Conservation (phyloP, 2,113 vertebrate species). For the Zeus faber region DNA sequence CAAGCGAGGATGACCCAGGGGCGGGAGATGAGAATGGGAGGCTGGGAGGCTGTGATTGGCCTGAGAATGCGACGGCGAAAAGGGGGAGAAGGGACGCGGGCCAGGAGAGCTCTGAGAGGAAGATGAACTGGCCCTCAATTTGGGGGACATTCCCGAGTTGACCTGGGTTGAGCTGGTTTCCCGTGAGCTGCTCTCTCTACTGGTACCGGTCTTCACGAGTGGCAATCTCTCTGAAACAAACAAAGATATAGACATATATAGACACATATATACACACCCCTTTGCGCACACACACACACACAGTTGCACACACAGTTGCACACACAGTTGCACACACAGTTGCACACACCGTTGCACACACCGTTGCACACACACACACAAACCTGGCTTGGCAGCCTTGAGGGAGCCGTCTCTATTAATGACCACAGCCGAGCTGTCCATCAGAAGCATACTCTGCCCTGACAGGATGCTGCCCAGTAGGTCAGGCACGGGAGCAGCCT, state of each 20-base stretch:
- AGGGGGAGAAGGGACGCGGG: constrained; percentile 14
- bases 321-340: neutral
- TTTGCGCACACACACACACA: neutral
- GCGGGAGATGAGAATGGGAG: constrained; percentile 36
- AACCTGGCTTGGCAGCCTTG: constrained; percentile 80
- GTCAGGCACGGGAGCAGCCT: constrained; percentile 84
- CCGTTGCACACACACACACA: constrained; percentile 15
- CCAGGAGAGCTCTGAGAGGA: constrained; percentile 19
- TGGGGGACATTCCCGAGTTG: constrained; percentile 28
- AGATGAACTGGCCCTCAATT: constrained; percentile 52
- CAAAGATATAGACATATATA: neutral
- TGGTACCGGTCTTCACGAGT: constrained; percentile 47
- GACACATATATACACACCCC: neutral
- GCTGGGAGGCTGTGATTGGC: neutral
- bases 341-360: constrained; percentile 12
- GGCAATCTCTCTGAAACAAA: constrained; percentile 68
- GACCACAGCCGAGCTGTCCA: constrained; percentile 87
- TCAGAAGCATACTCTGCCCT: constrained; percentile 90
- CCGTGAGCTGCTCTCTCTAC: constrained; percentile 35
- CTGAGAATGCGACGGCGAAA: constrained; percentile 12
- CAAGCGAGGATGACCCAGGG: constrained; percentile 27
- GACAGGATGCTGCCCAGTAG: constrained; percentile 92
- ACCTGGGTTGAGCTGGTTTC: constrained; percentile 33
- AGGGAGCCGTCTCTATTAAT: constrained; percentile 94
- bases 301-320: neutral